A percentile compares a stretch with the other conserved stretches of the same genome.
Conservation (phyloP, 2,797 vertebrate genomes). For the Fistularia commersonii region DNA sequence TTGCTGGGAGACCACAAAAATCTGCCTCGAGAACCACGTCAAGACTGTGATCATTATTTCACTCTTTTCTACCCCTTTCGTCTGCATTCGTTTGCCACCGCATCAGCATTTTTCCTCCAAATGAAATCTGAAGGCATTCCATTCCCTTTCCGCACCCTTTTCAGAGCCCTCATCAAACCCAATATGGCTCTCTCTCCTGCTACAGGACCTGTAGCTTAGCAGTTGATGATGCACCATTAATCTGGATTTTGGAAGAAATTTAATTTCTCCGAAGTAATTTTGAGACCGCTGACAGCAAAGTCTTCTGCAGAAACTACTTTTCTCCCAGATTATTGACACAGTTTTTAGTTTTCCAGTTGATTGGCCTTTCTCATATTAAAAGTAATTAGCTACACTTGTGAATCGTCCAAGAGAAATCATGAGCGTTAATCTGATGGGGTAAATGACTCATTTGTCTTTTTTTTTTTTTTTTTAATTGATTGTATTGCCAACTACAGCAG, state of each 20-base stretch:
- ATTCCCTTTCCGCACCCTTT: slow-evolving; percentile 76
- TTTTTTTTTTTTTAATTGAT: no score
- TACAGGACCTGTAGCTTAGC: slow-evolving; percentile 73
- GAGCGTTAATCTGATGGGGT: no score
- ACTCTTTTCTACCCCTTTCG: slow-evolving; percentile 68
- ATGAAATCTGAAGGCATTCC: slow-evolving; percentile 87
- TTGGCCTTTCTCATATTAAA: no score
- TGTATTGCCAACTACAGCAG: no score
- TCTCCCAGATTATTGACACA: no score
- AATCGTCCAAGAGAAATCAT: no score
- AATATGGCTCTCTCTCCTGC: slow-evolving; percentile 46
- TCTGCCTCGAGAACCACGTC: slow-evolving; percentile 67
- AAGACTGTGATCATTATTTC: slow-evolving; percentile 68
- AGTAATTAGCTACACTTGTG: no score
- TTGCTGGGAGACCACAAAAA: slow-evolving; percentile 71
- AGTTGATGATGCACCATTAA: slow-evolving; percentile 65
- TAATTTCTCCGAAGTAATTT: slow-evolving; percentile 45
- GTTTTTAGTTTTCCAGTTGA: no score
- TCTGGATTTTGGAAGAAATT: slow-evolving; percentile 65
- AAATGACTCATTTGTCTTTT: no score
- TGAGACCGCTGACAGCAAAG: neutral
- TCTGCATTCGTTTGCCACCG: slow-evolving; percentile 88
- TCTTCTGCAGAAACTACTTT: no score
- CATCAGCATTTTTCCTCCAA: slow-evolving; percentile 84
- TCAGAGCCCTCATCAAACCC: slow-evolving; percentile 78